phyloP scores from a whole-genome alignment of 2,797 vertebrate species.

The Enteromius thamalakanensis region DNA sequence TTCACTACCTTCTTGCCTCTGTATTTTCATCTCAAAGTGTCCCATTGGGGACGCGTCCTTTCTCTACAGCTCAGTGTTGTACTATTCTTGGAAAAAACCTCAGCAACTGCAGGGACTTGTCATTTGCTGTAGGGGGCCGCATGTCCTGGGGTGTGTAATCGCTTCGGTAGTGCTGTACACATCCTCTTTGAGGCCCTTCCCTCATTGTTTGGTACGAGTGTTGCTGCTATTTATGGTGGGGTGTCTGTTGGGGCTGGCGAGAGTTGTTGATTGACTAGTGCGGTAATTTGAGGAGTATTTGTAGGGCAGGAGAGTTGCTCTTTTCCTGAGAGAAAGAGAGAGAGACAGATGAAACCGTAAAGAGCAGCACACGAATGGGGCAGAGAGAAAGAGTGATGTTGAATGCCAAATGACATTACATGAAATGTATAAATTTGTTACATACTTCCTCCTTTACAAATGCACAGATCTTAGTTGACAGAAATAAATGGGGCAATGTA shows the following conservation, averaged over 20 bases:
- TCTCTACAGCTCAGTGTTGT: slow-evolving; percentile 1
- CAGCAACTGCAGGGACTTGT: slow-evolving; percentile 46
- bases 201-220: not conserved
- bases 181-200: slow-evolving; percentile 13
- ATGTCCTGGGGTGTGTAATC: slow-evolving; percentile 37
- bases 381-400: not conserved
- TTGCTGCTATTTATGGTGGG: slow-evolving; percentile 27
- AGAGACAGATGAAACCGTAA: not conserved
- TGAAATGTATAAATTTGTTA: slow-evolving; percentile 14
- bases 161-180: slow-evolving; percentile 18
- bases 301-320: slow-evolving; percentile 28
- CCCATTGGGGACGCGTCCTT: slow-evolving; percentile 17
- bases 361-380: not conserved
- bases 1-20: slow-evolving; percentile 33
- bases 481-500: not conserved
- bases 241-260: slow-evolving; percentile 31
- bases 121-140: slow-evolving; percentile 46
- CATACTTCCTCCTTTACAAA: not conserved
- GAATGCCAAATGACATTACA: not conserved
- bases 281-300: slow-evolving; percentile 37
- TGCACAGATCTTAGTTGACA: slow-evolving; percentile 12
- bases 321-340: slow-evolving; percentile 2
- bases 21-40: slow-evolving; percentile 38
- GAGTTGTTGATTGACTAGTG: slow-evolving; percentile 36
- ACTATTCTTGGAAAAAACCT: slow-evolving; percentile 48